Conservation (phyloP, 1,140 invertebrate genomes). For the Pissodes strobi region DNA sequence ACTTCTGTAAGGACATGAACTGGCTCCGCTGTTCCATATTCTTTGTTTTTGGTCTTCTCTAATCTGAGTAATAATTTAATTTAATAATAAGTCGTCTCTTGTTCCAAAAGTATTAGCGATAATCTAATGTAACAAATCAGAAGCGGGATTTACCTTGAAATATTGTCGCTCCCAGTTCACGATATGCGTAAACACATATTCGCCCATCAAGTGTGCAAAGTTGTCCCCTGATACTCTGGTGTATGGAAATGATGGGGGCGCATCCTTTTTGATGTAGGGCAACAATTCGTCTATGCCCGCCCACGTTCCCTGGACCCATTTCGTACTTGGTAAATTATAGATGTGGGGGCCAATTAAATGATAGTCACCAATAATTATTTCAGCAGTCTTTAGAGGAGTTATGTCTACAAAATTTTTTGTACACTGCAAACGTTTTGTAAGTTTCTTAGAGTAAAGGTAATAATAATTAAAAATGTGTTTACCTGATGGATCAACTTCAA, state of each 20-base stretch:
- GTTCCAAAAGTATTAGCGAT: too few species aligned
- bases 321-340: conserved; percentile 52
- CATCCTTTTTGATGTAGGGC: conserved; percentile 40
- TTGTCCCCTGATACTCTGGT: conserved; percentile 57
- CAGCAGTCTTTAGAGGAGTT: neutral
- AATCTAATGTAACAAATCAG: too few species aligned
- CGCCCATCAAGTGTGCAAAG: conserved; percentile 61
- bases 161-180: conserved; percentile 59
- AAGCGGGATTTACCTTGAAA: conserved; percentile 9
- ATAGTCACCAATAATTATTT: conserved; percentile 57
- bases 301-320: conserved; percentile 61
- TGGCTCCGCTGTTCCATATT: too few species aligned
- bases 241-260: conserved; percentile 41
- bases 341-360: conserved; percentile 53
- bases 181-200: conserved; percentile 62
- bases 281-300: conserved; percentile 56
- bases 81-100: too few species aligned
- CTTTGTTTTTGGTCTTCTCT: too few species aligned
- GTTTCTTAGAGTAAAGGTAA: too few species aligned
- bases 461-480: too few species aligned
- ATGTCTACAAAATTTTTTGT: conserved; percentile 27
- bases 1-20: too few species aligned
- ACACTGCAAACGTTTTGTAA: too few species aligned
- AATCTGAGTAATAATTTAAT: too few species aligned
- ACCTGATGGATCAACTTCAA: conserved; percentile 18